Base-by-base conservation (phyloP, 2,113 vertebrate species). In the Chrysemys picta region DNA sequence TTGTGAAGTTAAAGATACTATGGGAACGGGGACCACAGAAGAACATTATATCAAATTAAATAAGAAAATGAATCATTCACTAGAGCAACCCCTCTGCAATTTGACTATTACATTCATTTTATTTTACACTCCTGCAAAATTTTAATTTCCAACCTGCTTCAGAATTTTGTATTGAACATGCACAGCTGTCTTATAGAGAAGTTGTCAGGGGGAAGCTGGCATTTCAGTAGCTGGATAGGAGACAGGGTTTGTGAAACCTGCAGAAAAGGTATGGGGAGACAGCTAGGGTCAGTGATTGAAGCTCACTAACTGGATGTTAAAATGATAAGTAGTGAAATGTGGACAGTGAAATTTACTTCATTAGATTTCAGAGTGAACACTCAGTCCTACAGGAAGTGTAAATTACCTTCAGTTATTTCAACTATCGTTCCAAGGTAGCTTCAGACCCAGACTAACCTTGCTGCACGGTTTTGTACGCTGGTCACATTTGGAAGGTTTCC, bases 291-390 rank as follows among this genome's bases (percentile, higher is more conserved):
- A 88, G 79, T 93, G 42, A 86, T 82, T 93, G 69, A 84, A 82
- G 35, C 7, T 69, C n/a, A 21, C 19, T 69, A 69, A 19, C 65
- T 42, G 69, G 69, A 75, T 75, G n/a, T 5, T 75, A 42, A 38
- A 42, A 81, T 72, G 49, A 95, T 91, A 80, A 92, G 83, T 62
- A 93, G 25, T 80, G 96, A 65, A 45, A 45, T 50, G 25, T 54
- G 89, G 90, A 78, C 72, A 82, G 84, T 84, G 78, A 92, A 95
- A 93, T 94, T 91, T 95, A 49, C 85, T 91, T 92, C 52, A 80
- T 85, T 56, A 87, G 56, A 76, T 85, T 92, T 90, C 93, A 94
- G 80, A 80, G 83, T 38, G 88, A 92, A 92, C 89, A 38, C 22
- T 80, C 80, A 42, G 42, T 42, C 42, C 42, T 42, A 42, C 42